These are phyloP conservation scores for Monodelphis domestica DNA, from an alignment of 2,797 vertebrate species.

Conservation along the genomic window DNA sequence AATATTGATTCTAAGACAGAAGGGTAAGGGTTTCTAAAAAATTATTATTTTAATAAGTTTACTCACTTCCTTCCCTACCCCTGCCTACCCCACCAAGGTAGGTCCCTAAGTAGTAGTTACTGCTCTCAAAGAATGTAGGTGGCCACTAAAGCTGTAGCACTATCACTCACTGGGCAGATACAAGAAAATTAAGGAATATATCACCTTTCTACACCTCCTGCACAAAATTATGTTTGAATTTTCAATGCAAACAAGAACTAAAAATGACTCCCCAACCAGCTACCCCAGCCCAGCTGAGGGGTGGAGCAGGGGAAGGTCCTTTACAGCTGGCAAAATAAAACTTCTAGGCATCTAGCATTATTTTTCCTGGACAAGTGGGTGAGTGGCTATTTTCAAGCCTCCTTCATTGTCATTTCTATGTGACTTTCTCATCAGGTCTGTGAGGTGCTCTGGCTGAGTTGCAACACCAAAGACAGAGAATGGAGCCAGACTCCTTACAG, in stretches of 20 bases:
- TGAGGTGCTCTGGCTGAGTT: background rate
- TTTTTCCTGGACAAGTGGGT: background rate
- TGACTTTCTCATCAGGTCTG: background rate
- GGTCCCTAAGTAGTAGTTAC: background rate
- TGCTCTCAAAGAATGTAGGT: background rate
- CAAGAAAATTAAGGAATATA: background rate
- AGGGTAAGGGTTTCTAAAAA: too few relatives aligned
- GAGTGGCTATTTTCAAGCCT: background rate
- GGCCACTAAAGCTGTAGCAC: background rate
- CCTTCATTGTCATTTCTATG: background rate
- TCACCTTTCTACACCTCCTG: background rate
- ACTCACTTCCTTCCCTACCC: background rate
- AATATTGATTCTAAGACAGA: too few relatives aligned
- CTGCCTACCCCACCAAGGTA: background rate
- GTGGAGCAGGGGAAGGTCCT: background rate
- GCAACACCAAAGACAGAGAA: background rate
- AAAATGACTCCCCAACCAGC: background rate
- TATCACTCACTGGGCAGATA: background rate
- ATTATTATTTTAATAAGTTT: background rate
- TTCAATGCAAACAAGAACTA: background rate
- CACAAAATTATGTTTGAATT: background rate
- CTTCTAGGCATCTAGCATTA: background rate
- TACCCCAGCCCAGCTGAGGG: background rate
- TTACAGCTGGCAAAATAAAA: background rate
- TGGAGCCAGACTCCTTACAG: background rate